These are phyloP conservation scores for Ips nitidus DNA, from an alignment of 1,140 invertebrate species.

Conservation along the genomic window DNA sequence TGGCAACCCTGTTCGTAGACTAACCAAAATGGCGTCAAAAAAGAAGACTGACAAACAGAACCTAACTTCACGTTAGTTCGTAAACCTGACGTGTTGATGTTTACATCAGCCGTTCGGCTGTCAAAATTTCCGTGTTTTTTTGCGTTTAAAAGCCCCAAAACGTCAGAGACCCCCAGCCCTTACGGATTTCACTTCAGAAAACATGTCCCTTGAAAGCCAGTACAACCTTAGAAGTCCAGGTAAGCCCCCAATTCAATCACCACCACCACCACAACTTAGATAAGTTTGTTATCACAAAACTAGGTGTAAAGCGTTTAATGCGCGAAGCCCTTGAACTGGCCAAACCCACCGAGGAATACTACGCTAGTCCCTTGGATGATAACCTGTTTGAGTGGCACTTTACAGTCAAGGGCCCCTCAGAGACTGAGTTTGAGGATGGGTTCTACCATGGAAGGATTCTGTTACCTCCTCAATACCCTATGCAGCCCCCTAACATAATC, in stretches of 20 bases:
- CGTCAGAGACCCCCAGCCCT: no score
- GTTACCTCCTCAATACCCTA: conserved; percentile 90
- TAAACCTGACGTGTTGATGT: no score
- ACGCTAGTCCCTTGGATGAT: conserved; percentile 88
- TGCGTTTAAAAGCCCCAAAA: no score
- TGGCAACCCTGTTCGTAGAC: no score
- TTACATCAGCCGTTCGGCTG: no score
- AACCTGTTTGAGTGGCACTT: conserved; percentile 99
- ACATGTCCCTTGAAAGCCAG: conserved; percentile 46
- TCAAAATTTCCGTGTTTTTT: no score
- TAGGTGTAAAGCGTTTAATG: conserved; percentile 93
- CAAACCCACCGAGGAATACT: conserved; percentile 87
- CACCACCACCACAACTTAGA: not conserved
- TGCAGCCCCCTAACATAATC: conserved; percentile 97
- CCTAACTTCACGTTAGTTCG: no score
- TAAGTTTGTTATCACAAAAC: not conserved
- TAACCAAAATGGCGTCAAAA: no score
- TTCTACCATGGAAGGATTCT: conserved; percentile 92
- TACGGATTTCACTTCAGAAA: not conserved
- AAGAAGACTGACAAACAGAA: no score
- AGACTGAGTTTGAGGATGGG: conserved; percentile 86
- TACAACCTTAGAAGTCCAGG: conserved; percentile 52
- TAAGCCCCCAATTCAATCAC: conserved; percentile 37
- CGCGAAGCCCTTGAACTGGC: conserved; percentile 85
- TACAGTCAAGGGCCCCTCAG: conserved; percentile 84